A percentile compares a stretch with the other conserved stretches of the same genome.
Evolutionary conservation across 2,888 invertebrate species (phyloP).

Genomic region (Synanthedon tipuliformis): DNA sequence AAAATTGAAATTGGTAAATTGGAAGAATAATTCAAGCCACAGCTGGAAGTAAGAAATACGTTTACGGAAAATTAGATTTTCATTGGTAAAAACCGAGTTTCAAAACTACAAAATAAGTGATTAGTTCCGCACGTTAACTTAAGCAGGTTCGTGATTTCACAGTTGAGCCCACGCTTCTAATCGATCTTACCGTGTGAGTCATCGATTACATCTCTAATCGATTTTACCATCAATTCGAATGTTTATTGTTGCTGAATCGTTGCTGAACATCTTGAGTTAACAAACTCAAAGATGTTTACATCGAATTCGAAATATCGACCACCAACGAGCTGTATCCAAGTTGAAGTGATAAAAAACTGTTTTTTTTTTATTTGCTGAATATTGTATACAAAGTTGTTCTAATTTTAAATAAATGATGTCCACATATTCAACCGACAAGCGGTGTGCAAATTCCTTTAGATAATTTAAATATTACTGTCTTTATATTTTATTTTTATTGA

Average conservation of each 20-base stretch:
- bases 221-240: constrained; percentile 26
- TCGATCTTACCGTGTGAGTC: constrained; percentile 18
- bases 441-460: too few species aligned
- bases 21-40: too few species aligned
- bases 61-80: constrained; percentile 23
- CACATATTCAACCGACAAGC: too few species aligned
- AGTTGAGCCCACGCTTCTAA: constrained; percentile 28
- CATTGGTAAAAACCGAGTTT: constrained; percentile 22
- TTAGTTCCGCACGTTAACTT: constrained; percentile 41
- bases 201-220: constrained; percentile 35
- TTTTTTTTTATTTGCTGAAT: too few species aligned
- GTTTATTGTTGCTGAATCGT: constrained; percentile 21
- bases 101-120: constrained; percentile 23
- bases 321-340: constrained; percentile 11
- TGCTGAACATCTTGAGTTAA: too few species aligned
- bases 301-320: constrained; percentile 24
- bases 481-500: too few species aligned
- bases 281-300: constrained; percentile 12
- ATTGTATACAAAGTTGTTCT: too few species aligned
- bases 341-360: background rate
- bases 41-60: constrained; percentile 12
- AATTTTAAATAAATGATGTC: too few species aligned
- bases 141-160: constrained; percentile 37
- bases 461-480: too few species aligned
- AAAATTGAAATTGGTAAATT: too few species aligned